Evolutionary conservation across 2,113 vertebrate genomes (phyloP).

Genomic region (Platichthys flesus): DNA sequence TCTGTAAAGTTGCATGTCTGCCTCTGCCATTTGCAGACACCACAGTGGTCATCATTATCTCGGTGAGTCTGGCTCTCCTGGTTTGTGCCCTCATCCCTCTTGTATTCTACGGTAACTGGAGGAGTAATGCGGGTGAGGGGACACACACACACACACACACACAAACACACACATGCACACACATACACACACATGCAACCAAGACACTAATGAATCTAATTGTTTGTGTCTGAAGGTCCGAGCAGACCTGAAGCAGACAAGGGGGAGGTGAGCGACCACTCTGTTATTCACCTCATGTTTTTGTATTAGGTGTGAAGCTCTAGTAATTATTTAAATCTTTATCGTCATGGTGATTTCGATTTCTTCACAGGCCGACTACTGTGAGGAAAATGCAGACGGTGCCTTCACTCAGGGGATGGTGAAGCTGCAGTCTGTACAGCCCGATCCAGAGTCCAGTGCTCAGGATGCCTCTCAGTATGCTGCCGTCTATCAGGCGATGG

Average conservation of each 20-base stretch:
- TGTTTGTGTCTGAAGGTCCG: constrained; percentile 29
- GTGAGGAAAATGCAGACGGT: constrained; percentile 27
- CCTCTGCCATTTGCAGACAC: constrained; percentile 57
- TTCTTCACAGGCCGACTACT: constrained; percentile 41
- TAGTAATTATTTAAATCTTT: background rate
- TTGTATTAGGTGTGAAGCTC: background rate
- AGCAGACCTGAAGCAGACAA: constrained; percentile 13
- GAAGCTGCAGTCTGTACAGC: constrained; percentile 29
- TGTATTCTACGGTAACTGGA: constrained; percentile 67
- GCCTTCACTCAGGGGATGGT: constrained; percentile 20
- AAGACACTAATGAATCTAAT: background rate
- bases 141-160: background rate
- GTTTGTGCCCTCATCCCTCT: constrained; percentile 75
- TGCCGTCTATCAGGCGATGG: constrained; percentile 42
- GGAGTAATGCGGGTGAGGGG: constrained; percentile 38
- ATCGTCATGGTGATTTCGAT: background rate
- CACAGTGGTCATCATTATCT: constrained; percentile 64
- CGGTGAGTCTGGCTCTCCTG: constrained; percentile 63
- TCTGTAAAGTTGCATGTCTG: background rate
- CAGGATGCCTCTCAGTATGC: constrained; percentile 31
- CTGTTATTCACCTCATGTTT: background rate
- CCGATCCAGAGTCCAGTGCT: constrained; percentile 22
- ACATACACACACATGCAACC: background rate
- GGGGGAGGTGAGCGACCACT: constrained; percentile 44
- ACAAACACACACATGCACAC: background rate